Conservation (phyloP, 1,140 invertebrate species). For the Lepidurus couesii region DNA sequence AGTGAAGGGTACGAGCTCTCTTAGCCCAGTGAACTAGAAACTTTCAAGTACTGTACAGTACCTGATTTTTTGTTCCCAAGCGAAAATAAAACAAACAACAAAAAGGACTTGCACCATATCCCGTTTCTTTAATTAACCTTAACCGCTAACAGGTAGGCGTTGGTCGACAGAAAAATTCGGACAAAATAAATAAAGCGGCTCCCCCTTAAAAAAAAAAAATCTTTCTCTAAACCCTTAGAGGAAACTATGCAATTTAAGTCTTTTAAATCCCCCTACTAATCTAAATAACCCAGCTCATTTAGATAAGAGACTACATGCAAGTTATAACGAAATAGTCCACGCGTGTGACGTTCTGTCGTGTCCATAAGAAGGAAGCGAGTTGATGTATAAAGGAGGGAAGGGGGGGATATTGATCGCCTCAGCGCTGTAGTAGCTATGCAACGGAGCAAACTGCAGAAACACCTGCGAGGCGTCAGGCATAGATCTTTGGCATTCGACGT, state of each 20-base stretch:
- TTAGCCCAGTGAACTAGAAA: slow-evolving; percentile 12
- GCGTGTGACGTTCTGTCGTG: not conserved
- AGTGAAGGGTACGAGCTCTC: not conserved
- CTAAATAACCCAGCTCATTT: not conserved
- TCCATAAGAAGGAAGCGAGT: not conserved
- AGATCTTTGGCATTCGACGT: not conserved
- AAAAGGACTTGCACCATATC: no score
- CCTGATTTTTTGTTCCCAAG: not conserved
- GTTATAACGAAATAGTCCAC: not conserved
- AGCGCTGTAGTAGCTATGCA: slow-evolving; percentile 7
- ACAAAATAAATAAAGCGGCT: not conserved
- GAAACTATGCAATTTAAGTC: not conserved
- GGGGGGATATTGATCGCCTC: not conserved
- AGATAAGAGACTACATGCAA: not conserved
- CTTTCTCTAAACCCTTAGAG: not conserved
- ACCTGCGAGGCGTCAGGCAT: not conserved
- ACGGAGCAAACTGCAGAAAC: not conserved
- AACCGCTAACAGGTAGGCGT: not conserved
- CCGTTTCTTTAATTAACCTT: no score
- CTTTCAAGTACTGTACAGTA: not conserved
- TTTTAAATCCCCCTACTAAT: not conserved
- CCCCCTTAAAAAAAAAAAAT: no score
- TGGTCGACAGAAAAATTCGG: not conserved
- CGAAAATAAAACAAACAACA: not conserved
- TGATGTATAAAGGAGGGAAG: not conserved